phyloP scores from a whole-genome alignment of 2,797 vertebrate species.

The Denticeps clupeoides region DNA sequence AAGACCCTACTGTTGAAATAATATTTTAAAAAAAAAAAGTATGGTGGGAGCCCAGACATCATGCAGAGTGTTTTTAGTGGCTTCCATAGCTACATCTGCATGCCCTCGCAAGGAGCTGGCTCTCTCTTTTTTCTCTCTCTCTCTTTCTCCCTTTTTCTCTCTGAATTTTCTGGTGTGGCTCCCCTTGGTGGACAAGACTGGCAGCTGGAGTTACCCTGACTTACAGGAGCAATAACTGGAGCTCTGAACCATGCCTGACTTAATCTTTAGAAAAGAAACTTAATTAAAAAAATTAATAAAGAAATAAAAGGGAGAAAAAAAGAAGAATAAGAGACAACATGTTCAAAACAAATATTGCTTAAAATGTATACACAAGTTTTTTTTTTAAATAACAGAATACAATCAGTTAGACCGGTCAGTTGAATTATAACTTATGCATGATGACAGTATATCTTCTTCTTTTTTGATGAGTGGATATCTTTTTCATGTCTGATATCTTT shows the following conservation, averaged over 20 bases:
- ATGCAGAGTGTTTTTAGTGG: slow-evolving; percentile 37
- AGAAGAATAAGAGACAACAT: slow-evolving; percentile 19
- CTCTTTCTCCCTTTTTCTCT: slow-evolving; percentile 36
- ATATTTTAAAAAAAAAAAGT: slow-evolving; percentile 31
- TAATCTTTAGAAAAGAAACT: slow-evolving; percentile 32
- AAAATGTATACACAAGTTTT: slow-evolving; percentile 16
- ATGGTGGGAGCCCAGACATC: slow-evolving; percentile 46
- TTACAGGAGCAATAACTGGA: slow-evolving; percentile 45
- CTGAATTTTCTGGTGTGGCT: no score
- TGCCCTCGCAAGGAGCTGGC: slow-evolving; percentile 34
- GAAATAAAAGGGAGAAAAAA: slow-evolving; percentile 21
- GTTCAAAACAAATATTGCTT: slow-evolving; percentile 22
- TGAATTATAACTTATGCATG: slow-evolving; percentile 62
- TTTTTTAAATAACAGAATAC: slow-evolving; percentile 34
- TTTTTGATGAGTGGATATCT: slow-evolving; percentile 42
- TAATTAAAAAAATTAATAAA: slow-evolving; percentile 46
- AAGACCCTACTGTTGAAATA: no score
- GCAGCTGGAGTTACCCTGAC: slow-evolving; percentile 27
- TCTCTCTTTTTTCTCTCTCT: no score
- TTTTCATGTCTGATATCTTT: no score
- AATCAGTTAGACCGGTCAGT: slow-evolving; percentile 51
- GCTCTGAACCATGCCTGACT: slow-evolving; percentile 32
- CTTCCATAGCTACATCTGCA: slow-evolving; percentile 42
- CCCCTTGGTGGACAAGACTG: slow-evolving; percentile 48
- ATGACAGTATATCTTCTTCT: slow-evolving; percentile 32